Evolutionary conservation across 2,888 invertebrate species (phyloP).

Genomic region (Conomelus anceps): DNA sequence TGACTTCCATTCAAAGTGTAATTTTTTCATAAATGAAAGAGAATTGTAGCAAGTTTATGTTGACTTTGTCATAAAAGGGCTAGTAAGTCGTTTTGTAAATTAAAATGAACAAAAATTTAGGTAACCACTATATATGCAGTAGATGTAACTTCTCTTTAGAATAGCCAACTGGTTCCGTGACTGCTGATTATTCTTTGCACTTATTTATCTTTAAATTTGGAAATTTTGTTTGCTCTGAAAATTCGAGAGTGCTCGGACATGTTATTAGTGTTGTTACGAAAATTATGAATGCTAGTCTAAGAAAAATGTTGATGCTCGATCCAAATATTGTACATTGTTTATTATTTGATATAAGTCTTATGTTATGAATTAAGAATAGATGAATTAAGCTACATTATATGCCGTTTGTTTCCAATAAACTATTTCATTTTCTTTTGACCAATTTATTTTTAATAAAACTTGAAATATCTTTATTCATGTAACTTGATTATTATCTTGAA

Average conservation of each 20-base stretch:
- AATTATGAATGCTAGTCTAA: neutral
- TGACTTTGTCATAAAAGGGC: neutral
- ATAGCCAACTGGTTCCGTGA: neutral
- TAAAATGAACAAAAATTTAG: neutral
- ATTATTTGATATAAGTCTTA: neutral
- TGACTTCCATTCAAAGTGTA: neutral
- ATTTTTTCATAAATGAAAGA: neutral
- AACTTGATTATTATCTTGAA: no score
- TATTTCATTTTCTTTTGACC: neutral
- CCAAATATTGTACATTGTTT: neutral
- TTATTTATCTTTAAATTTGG: neutral
- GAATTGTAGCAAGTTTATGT: neutral
- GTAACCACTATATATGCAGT: neutral
- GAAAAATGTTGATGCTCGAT: neutral
- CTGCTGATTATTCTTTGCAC: neutral
- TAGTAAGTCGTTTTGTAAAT: neutral
- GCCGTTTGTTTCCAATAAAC: neutral
- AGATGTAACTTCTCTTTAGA: neutral
- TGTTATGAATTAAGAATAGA: neutral
- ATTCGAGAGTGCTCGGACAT: neutral
- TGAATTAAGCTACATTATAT: neutral
- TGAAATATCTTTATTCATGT: no score
- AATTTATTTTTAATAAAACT: neutral
- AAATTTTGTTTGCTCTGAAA: neutral
- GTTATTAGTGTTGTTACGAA: neutral